Evolutionary conservation across 2,113 vertebrate species (phyloP).

Genomic region (Miniopterus natalensis): DNA sequence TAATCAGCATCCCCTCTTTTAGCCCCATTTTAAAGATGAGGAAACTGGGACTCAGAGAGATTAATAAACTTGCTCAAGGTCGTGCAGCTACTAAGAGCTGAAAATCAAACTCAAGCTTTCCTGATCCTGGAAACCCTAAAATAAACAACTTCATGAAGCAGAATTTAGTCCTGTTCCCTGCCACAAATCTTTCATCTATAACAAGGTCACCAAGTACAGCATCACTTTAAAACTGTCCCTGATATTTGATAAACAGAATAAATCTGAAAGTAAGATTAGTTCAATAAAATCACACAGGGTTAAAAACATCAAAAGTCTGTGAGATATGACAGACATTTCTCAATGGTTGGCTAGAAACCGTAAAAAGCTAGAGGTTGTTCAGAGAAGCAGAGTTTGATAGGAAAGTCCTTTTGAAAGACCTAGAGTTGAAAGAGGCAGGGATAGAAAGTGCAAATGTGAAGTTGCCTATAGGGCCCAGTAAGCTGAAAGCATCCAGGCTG

Average conservation of each 20-base stretch:
- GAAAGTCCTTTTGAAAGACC: slow-evolving; percentile 11
- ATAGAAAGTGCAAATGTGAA: neutral
- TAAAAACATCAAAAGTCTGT: neutral
- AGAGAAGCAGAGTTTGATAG: neutral
- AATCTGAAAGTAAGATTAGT: neutral
- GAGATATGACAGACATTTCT: neutral
- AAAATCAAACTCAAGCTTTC: neutral
- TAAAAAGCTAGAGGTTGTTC: neutral
- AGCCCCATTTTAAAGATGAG: neutral
- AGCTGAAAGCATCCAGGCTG: neutral
- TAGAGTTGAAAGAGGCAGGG: neutral
- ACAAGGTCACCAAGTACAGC: neutral
- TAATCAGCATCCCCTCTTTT: neutral
- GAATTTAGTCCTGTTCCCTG: neutral
- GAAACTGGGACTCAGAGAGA: neutral
- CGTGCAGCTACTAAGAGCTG: neutral
- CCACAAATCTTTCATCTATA: neutral
- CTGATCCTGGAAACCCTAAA: neutral
- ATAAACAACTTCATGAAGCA: neutral
- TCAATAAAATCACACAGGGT: neutral
- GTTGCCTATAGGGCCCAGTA: neutral
- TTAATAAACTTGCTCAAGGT: neutral
- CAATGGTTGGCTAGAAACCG: neutral
- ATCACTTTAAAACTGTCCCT: neutral
- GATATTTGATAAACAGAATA: neutral